A percentile compares a stretch with the other conserved stretches of the same genome.
Evolutionary conservation across 2,888 invertebrate species (phyloP).

Genomic region (Latrodectus elegans): DNA sequence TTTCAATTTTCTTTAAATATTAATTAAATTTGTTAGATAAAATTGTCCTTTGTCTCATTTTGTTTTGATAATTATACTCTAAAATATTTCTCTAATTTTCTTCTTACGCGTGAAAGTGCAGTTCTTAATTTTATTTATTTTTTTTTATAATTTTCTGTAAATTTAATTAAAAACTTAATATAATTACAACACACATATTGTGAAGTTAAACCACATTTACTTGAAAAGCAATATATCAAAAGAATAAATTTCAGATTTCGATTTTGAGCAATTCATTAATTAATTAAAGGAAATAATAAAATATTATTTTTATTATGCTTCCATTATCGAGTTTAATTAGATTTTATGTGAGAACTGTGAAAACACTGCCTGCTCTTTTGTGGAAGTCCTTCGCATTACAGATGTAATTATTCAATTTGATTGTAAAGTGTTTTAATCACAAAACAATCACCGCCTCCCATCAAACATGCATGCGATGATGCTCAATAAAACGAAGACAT

Average conservation of each 20-base stretch:
- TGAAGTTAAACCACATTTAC: too few relatives aligned
- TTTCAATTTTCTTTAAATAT: too few relatives aligned
- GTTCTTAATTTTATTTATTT: too few relatives aligned
- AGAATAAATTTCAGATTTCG: not conserved
- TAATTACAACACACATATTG: too few relatives aligned
- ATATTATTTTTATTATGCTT: not conserved
- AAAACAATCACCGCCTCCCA: not conserved
- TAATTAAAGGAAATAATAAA: conserved; percentile 1
- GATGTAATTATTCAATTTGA: conserved; percentile 1
- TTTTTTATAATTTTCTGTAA: too few relatives aligned
- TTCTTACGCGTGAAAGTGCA: too few relatives aligned
- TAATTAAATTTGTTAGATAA: too few relatives aligned
- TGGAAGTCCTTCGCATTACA: not conserved
- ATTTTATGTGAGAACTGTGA: not conserved
- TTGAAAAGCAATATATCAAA: not conserved
- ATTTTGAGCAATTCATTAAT: not conserved
- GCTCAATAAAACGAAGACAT: not conserved
- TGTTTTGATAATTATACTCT: too few relatives aligned
- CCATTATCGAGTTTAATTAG: not conserved
- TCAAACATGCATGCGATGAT: not conserved
- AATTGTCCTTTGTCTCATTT: too few relatives aligned
- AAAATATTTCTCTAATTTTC: too few relatives aligned
- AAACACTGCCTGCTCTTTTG: not conserved
- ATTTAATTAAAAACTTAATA: too few relatives aligned
- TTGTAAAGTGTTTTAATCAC: not conserved